Evolutionary conservation across 2,113 vertebrate genomes (phyloP), one percentile per base, ranked within the genome.

Genomic region (Seriola aureovittata): DNA sequence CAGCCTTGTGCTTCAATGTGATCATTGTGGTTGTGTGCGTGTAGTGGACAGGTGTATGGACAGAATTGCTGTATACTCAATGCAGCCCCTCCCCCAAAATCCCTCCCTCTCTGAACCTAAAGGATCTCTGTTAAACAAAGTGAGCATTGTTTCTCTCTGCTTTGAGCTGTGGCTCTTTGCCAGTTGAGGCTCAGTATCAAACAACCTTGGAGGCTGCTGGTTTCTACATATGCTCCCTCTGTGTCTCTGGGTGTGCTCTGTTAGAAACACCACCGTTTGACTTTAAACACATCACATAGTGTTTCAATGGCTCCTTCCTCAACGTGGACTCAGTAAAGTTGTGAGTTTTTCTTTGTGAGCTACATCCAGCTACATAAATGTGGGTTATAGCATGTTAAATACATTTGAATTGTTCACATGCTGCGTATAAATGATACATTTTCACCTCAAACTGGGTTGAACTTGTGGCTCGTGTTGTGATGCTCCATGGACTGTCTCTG

Each of bases 141-240:
- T 75, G 71, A 79, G 74, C 78, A 32, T 89, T 89, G 88, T 89
- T 71, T 83, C 63, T 38, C 11, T 42, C 46, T 66, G 57, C 80
- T 78, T 65, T 34, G 68, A 32, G 84, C 68, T 0, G 48, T 68
- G 77, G 87, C 84, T 42, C 25, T 25, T 16, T 83, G 80, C 80
- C 87, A 89, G 80, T 11, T 58, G 8, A 75, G 65, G 65, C 69
- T 86, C 52, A 25, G 77, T 78, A 83, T 86, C 84, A 79, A 76
- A 82, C 80, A 66, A 29, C 75, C 29, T 29, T 17, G 6, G 29
- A 63, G 12, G 60, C 73, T 72, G 67, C 68, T 63, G 19, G 6
- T 72, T 62, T 38, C 58, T 57, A 21, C 55, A 42, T 23, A 8
- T 19, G n/a, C n/a, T 25, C 25, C 21, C 19, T n/a, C 7, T 21